phyloP scores from a whole-genome alignment of 2,888 invertebrate species.

The Lucinisca nassula region DNA sequence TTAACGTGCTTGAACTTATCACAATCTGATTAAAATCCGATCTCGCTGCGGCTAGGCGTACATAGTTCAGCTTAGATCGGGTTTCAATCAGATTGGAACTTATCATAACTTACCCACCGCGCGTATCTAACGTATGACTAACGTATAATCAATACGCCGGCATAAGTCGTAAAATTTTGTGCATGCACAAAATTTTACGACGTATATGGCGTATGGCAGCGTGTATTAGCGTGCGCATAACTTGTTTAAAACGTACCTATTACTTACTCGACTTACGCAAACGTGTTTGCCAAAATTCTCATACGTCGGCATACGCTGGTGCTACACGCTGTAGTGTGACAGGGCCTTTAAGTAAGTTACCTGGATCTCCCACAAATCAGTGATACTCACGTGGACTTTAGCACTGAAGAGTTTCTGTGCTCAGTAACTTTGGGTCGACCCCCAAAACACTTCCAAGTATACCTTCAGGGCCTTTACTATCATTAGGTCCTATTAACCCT shows the following conservation, averaged over 20 bases:
- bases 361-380: too few species aligned
- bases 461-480: too few species aligned
- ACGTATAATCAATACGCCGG: slow-evolving; percentile 20
- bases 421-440: too few species aligned
- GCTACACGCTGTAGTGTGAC: neutral
- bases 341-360: too few species aligned
- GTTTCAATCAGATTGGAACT: too few species aligned
- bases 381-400: too few species aligned
- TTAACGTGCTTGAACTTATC: neutral
- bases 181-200: slow-evolving; percentile 9
- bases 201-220: slow-evolving; percentile 11
- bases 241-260: slow-evolving; percentile 2
- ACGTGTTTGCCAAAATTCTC: slow-evolving; percentile 19
- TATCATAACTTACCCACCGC: neutral
- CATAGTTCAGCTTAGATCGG: too few species aligned
- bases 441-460: too few species aligned
- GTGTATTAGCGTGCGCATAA: slow-evolving; percentile 20
- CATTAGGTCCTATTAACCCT: too few species aligned
- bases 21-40: too few species aligned
- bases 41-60: too few species aligned
- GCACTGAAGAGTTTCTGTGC: too few species aligned
- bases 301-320: slow-evolving; percentile 11
- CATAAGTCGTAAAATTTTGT: slow-evolving; percentile 8
- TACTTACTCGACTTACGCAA: slow-evolving; percentile 24
- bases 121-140: slow-evolving; percentile 5